Evolutionary conservation across 2,113 vertebrate genomes (phyloP).

Genomic region (Austrofundulus limnaeus): DNA sequence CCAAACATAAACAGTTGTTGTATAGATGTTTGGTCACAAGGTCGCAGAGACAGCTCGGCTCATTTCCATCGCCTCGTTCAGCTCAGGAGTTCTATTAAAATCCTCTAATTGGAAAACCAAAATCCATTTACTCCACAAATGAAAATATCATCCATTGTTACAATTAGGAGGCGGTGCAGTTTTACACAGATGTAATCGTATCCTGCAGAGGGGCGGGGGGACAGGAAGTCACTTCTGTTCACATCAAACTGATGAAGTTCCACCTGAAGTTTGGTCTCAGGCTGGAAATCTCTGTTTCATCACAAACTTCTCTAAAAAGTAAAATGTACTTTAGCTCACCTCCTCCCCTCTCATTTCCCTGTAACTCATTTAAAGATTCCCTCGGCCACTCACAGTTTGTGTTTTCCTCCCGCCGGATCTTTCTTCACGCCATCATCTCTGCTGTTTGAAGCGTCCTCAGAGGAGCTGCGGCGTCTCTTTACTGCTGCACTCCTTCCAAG

Average conservation of each 20-base stretch:
- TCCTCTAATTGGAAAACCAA: slow-evolving; percentile 43
- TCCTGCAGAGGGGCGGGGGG: background rate
- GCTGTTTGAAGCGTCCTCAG: slow-evolving; percentile 23
- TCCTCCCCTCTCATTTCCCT: slow-evolving; percentile 1
- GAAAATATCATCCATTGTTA: slow-evolving; percentile 32
- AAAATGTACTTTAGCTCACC: slow-evolving; percentile 15
- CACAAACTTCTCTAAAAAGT: background rate
- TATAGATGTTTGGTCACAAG: background rate
- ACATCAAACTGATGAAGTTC: too few species aligned
- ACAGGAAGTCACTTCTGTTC: too few species aligned
- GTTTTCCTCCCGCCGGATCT: slow-evolving; percentile 17
- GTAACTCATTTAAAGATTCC: slow-evolving; percentile 32
- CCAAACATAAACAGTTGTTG: background rate
- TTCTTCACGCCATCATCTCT: slow-evolving; percentile 9
- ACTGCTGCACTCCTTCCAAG: background rate
- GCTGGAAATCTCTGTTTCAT: slow-evolving; percentile 9
- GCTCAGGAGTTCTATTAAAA: slow-evolving; percentile 34
- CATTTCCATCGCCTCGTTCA: background rate
- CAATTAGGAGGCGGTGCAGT: slow-evolving; percentile 37
- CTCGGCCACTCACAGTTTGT: slow-evolving; percentile 5
- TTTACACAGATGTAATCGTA: slow-evolving; percentile 39
- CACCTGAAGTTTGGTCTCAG: slow-evolving; percentile 7
- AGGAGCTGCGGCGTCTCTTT: slow-evolving; percentile 22
- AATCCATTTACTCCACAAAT: slow-evolving; percentile 44
- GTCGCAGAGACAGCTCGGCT: background rate